Conservation (phyloP, 2,797 vertebrate genomes). For the Onychomys torridus region DNA sequence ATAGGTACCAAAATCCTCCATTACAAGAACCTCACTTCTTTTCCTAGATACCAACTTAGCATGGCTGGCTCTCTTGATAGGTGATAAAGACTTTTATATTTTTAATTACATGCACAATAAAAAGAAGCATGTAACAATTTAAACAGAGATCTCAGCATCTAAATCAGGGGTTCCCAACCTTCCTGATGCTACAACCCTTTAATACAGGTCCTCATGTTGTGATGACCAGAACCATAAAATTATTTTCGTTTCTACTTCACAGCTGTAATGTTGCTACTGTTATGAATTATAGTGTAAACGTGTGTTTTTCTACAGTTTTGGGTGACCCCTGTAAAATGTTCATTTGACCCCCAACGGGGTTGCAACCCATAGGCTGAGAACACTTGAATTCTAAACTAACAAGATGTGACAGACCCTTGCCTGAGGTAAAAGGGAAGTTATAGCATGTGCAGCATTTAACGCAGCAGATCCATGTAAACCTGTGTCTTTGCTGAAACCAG, state of each 20-base stretch:
- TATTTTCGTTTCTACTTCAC: not conserved
- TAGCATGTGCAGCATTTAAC: not conserved
- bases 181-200: not conserved
- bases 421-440: not conserved
- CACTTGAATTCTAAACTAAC: not conserved
- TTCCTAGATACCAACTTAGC: not conserved
- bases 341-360: not conserved
- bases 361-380: not conserved
- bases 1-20: not conserved
- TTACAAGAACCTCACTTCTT: not conserved
- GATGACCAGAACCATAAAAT: not conserved
- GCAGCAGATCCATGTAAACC: not conserved
- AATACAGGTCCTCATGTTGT: not conserved
- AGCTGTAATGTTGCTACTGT: not conserved
- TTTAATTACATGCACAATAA: not conserved
- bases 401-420: not conserved
- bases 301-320: not conserved
- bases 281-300: not conserved
- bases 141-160: not conserved
- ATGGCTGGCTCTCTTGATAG: not conserved
- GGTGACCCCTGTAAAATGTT: not conserved
- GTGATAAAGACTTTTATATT: not conserved
- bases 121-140: not conserved
- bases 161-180: not conserved
- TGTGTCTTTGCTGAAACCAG: not conserved